Evolutionary conservation across 1,140 invertebrate genomes (phyloP).

Genomic region (Colletes latitarsis): DNA sequence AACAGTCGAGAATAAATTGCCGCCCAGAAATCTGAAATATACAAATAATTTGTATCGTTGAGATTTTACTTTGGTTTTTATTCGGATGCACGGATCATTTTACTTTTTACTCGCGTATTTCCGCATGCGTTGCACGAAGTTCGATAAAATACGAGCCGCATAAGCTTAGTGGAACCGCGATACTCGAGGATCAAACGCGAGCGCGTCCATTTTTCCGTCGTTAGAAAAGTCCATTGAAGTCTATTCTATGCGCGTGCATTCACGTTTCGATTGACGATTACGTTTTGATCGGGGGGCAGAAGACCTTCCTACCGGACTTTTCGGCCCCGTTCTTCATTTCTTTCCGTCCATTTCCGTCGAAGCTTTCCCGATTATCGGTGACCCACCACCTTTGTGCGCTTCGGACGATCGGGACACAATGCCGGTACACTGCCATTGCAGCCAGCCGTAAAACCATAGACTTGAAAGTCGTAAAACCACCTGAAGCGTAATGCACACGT

Average conservation of each 20-base stretch:
- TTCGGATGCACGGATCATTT: background rate
- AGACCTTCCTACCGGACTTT: conserved; percentile 29
- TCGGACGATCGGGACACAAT: conserved; percentile 55
- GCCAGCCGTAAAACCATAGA: conserved; percentile 59
- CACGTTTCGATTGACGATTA: conserved; percentile 38
- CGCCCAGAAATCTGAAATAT: too few species aligned
- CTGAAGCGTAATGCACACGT: conserved; percentile 39
- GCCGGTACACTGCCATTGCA: conserved; percentile 49
- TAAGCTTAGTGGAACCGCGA: background rate
- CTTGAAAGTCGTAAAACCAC: conserved; percentile 53
- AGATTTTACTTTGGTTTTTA: too few species aligned
- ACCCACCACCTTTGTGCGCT: conserved; percentile 56
- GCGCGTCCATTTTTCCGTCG: background rate
- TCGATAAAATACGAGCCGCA: background rate
- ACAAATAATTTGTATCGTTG: too few species aligned
- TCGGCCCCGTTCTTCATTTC: conserved; percentile 22
- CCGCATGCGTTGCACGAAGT: background rate
- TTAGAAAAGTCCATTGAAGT: conserved; percentile 17
- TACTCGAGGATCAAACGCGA: conserved; percentile 8
- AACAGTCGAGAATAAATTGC: too few species aligned
- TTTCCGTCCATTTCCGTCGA: conserved; percentile 51
- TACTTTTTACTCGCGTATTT: background rate
- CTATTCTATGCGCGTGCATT: conserved; percentile 41
- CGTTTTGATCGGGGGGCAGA: conserved; percentile 38
- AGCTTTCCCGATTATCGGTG: conserved; percentile 57